Base-by-base conservation (phyloP, 64 coral and sea anemone genomes). In the Pocillopora verrucosa region DNA sequence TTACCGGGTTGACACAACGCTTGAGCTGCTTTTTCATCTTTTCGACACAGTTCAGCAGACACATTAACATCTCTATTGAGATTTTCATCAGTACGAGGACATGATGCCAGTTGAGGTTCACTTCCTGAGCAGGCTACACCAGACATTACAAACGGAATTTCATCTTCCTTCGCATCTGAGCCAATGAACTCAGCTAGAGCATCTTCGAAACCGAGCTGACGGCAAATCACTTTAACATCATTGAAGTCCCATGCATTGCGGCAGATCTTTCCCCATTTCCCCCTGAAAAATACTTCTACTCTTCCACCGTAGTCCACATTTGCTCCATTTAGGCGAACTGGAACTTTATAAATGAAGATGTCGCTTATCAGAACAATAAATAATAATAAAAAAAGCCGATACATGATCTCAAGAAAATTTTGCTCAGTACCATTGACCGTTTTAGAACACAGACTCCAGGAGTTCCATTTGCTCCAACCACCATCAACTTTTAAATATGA, bases 1-100 rank as follows among this genome's bases (percentile, higher is more conserved):
- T 67, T 67, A 67, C 64, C 0, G 17, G 64, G 13, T 67, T 67
- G 16, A 67, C 64, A 67, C 64, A 74, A 78, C 16, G 20, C 76
- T 15, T 78, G 76, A 78, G 76, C 76, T 17, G 16, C 76, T 45
- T 57, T 78, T 41, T 78, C 38, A 78, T 58, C 41, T 16, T 67
- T 67, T 78, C 9, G 14, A 78, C 76, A 78, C 30, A 30, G 30
- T 30, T 30, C 30, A 30, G 30, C 30, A 30, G 30, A 30, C 0
- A 30, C 30, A 30, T 30, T 30, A 30, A 30, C 30, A 51, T 78
- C 45, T 58, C 17, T 5, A 67, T 67, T 22, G n/a, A 67, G 64
- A 16, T 67, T 67, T 67, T 22, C 64, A 67, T 67, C 16, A 67
- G 64, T 78, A 2, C 76, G 76, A 5, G 19, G 13, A 15, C 76